These are phyloP conservation scores for Plodia interpunctella DNA, from an alignment of 1,140 invertebrate genomes.

Conservation along the genomic window DNA sequence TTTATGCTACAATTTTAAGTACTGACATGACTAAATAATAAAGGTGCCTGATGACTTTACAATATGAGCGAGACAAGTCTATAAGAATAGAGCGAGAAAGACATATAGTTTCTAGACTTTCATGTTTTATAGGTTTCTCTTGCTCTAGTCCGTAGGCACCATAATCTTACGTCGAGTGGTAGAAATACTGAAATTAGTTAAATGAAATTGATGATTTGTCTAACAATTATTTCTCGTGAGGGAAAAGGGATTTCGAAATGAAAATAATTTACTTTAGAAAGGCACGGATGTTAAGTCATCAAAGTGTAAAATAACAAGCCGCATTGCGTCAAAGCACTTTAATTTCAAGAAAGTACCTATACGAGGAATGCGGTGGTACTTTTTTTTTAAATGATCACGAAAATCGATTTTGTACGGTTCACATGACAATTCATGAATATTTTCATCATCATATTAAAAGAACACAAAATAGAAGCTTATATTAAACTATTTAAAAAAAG, in stretches of 20 bases:
- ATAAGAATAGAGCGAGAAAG: background rate
- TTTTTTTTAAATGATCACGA: background rate
- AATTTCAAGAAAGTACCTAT: background rate
- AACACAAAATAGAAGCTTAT: no score
- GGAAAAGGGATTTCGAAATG: background rate
- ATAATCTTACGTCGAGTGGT: background rate
- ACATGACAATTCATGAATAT: background rate
- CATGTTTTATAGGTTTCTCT: background rate
- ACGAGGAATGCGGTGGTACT: background rate
- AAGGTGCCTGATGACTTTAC: background rate
- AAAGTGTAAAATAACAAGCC: conserved; percentile 2
- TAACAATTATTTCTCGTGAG: no score
- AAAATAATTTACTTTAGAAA: conserved; percentile 9
- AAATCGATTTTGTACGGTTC: background rate
- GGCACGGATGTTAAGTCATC: conserved; percentile 8
- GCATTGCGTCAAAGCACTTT: background rate
- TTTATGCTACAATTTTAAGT: conserved; percentile 34
- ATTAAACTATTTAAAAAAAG: no score
- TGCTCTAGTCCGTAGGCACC: background rate
- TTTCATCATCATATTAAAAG: no score
- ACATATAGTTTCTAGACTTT: background rate
- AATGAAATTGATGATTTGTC: background rate
- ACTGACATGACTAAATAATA: conserved; percentile 37
- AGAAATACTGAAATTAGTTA: background rate
- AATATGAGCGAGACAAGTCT: background rate